phyloP scores from a whole-genome alignment of 2,888 invertebrate species.

The Ennomos fuscantarius region DNA sequence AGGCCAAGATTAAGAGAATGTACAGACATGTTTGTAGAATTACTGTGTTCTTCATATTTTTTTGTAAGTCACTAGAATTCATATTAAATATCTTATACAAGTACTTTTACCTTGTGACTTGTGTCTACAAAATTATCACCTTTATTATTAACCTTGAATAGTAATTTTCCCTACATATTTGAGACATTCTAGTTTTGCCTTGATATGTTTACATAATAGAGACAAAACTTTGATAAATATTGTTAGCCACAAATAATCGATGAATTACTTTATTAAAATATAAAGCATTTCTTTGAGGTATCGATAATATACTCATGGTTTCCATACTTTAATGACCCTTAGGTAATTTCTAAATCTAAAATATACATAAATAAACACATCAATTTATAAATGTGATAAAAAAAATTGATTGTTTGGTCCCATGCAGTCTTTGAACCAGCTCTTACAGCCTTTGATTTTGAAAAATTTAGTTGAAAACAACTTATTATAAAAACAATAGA shows the following conservation, averaged over 20 bases:
- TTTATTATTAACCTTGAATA: background rate
- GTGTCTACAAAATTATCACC: slow-evolving; percentile 8
- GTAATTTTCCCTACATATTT: too few species aligned
- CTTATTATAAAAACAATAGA: background rate
- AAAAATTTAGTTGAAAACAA: background rate
- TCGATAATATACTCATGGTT: background rate
- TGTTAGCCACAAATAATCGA: too few species aligned
- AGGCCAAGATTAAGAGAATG: slow-evolving; percentile 19
- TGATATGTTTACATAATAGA: too few species aligned
- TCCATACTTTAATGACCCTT: too few species aligned
- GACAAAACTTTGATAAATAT: too few species aligned
- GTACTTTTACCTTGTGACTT: slow-evolving; percentile 5
- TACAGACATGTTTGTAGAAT: background rate
- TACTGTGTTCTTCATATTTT: background rate
- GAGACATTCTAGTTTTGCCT: background rate
- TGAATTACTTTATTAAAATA: too few species aligned
- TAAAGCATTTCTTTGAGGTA: slow-evolving; percentile 10
- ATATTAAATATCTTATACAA: background rate
- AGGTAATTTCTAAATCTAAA: too few species aligned
- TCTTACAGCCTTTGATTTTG: slow-evolving; percentile 1
- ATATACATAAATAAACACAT: slow-evolving; percentile 19
- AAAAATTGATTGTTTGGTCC: slow-evolving; percentile 20
- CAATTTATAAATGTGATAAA: background rate
- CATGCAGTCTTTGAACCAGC: slow-evolving; percentile 19
- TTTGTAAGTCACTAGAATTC: too few species aligned